Base-by-base conservation (phyloP, 2,113 vertebrate genomes). In the Parotia lawesii region DNA sequence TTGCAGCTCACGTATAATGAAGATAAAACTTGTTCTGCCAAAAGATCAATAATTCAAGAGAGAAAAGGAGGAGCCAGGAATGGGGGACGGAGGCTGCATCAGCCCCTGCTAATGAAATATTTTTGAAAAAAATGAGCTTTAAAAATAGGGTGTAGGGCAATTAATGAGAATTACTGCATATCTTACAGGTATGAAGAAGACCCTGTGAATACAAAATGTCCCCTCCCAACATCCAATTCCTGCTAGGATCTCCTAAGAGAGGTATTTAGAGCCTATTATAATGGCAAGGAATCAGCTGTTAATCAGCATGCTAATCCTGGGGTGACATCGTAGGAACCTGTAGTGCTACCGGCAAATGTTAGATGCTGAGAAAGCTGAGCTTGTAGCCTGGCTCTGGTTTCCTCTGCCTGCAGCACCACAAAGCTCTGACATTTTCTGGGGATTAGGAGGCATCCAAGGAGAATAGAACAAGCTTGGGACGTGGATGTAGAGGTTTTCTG, bases 231-330 rank as follows among this genome's bases (percentile, higher is more conserved):
- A 89, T 82, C 89, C 71, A 93, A 51, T 95, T 85, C 84, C 61
- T 93, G 86, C 94, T 72, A 89, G 87, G 42, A 93, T 40, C 61
- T 96, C 94, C 92, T 95, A 70, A 83, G 93, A 93, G 94, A 96
- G 69, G 77, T 85, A 73, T 95, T 96, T 96, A 95, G 83, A 95
- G 66, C 57, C 90, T 79, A 93, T 95, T 97, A 96, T 86, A 60
- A 85, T 94, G 88, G 94, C 95, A 94, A 75, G 73, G 33, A 93
- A 82, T 66, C 93, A 96, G 86, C 51, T 95, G 91, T 93, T 95
- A 96, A 96, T 95, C 85, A 94, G 73, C 66, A 89, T 85, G 80
- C 84, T 94, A 95, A 95, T 95, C 82, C 58, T 69, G 81, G 65
- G 73, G 38, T 95, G 93, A 73, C 90, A 93, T 94, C 90, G 81